Evolutionary conservation across 2,888 invertebrate genomes (phyloP), one percentile per base, ranked within the genome.

Genomic region (Dichetophora obliterata): DNA sequence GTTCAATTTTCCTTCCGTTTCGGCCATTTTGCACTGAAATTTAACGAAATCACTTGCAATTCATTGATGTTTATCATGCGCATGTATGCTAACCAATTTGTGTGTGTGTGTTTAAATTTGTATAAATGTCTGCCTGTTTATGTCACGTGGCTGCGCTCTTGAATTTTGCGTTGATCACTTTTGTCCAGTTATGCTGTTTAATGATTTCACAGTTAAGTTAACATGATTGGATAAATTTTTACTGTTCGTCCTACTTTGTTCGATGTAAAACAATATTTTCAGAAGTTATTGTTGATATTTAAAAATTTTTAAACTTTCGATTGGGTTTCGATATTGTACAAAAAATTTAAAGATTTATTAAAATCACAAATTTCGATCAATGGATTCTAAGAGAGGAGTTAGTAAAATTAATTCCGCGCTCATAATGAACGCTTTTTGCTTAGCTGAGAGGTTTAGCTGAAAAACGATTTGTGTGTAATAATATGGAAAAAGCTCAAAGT

Each of bases 21-120:
- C n/a, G n/a, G 52, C 73, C 73, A 65, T 74, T 74, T 74, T 74
- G 52, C 43, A 52, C 54, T 74, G 74, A 52, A 66, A 66, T 74
- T 74, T 74, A 74, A 74, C 66, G 65, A 65, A 65, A 66, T 52
- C 22, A 27, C 52, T 71, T 57, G 19, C 16, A 59, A 59, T 59
- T 37, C 24, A 37, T 37, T 22, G n/a, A 31, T 65, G 34, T 65
- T 65, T 31, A 34, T 19, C n/a, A 34, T 14, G 4, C 14, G 9
- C 59, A 59, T 22, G 9, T 27, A 59, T 8, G 54, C 5, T 19
- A 54, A 19, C 5, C 5, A 14, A 54, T 54, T 63, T 27, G 34
- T 31, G 5, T 31, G 31, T 63, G 16, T 11, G 14, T 63, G 31
- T 63, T 4, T 31, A 11, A 34, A n/a, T 63, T 0, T 31, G 9